phyloP scores from a whole-genome alignment of 1,140 invertebrate genomes.

The Lepidostoma basale region DNA sequence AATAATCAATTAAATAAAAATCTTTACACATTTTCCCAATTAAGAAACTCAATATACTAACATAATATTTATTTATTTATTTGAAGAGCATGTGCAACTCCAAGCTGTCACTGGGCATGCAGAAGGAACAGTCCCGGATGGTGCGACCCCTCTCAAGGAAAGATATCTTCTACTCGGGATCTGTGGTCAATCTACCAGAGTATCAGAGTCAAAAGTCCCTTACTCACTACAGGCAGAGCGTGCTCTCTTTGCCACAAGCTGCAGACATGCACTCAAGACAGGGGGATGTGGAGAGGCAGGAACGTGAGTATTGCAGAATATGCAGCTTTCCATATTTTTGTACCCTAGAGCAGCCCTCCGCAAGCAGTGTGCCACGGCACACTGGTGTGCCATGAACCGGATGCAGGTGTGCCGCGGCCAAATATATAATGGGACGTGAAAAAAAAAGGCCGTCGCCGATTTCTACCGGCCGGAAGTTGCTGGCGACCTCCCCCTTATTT shows the following conservation, averaged over 20 bases:
- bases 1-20: too few species aligned
- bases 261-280: constrained; percentile 61
- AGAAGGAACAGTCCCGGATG: constrained; percentile 70
- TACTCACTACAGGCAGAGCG: constrained; percentile 82
- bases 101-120: constrained; percentile 55
- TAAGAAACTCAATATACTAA: too few species aligned
- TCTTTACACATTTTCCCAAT: too few species aligned
- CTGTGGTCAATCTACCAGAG: constrained; percentile 87
- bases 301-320: constrained; percentile 67
- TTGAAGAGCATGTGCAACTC: constrained; percentile 56
- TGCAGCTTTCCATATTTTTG: constrained; percentile 60
- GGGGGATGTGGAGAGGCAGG: constrained; percentile 70
- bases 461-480: too few species aligned
- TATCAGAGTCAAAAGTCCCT: constrained; percentile 92
- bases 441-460: too few species aligned
- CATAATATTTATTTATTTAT: too few species aligned
- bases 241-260: constrained; percentile 77
- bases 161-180: constrained; percentile 98
- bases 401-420: too few species aligned
- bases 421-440: too few species aligned
- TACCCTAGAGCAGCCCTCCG: too few species aligned
- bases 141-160: constrained; percentile 92
- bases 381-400: too few species aligned
- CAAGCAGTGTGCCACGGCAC: too few species aligned
- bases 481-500: too few species aligned